Conservation (phyloP, 1,140 invertebrate species). For the Drosophila nigrodunni region DNA sequence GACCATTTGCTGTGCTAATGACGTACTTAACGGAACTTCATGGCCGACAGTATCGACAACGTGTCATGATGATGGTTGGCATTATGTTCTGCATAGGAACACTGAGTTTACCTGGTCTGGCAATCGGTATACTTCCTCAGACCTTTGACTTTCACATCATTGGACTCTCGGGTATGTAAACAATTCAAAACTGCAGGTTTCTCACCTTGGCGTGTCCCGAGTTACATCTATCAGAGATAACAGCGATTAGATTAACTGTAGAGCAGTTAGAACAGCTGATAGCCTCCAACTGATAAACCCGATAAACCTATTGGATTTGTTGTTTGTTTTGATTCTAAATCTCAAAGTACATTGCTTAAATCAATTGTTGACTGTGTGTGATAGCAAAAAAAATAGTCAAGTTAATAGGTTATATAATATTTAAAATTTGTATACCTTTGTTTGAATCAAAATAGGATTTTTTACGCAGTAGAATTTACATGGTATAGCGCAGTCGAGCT, state of each 20-base stretch:
- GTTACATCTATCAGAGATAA: conserved; percentile 8
- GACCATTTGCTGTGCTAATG: conserved; percentile 89
- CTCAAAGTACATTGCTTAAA: neutral
- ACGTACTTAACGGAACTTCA: conserved; percentile 90
- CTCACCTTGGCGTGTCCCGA: conserved; percentile 25
- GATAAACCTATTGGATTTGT: neutral
- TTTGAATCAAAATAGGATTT: too few relatives aligned
- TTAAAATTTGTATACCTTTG: too few relatives aligned
- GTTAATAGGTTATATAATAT: neutral
- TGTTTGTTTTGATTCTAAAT: neutral
- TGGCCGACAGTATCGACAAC: conserved; percentile 87
- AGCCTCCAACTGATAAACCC: neutral
- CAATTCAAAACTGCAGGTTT: conserved; percentile 6
- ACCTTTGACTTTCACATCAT: conserved; percentile 57
- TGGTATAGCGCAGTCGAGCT: too few relatives aligned
- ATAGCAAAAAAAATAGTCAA: neutral
- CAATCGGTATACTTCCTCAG: conserved; percentile 86
- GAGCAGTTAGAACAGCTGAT: conserved; percentile 13
- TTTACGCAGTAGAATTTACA: too few relatives aligned
- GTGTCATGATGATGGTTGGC: conserved; percentile 87
- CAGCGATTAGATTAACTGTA: neutral
- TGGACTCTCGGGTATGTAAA: conserved; percentile 67
- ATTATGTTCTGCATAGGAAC: conserved; percentile 87
- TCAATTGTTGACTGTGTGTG: neutral
- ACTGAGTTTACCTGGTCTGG: conserved; percentile 86